Evolutionary conservation across 2,797 vertebrate genomes (phyloP), one percentile per base, ranked within the genome.

Genomic region (Channa striata): DNA sequence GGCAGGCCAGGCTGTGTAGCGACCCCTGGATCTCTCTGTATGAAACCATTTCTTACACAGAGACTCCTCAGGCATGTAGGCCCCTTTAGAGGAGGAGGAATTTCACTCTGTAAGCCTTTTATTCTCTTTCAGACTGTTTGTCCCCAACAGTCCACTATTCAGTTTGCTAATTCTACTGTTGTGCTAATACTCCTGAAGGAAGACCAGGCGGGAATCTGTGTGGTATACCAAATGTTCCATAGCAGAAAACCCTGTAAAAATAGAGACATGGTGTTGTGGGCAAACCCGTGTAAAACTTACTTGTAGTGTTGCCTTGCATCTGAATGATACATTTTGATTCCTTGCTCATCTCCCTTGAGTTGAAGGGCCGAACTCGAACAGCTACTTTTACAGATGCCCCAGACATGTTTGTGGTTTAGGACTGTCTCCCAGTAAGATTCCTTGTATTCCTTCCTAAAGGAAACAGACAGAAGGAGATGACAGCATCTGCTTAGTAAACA

Each of bases 291-390:
- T 36, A 33, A 6, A 50, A 97, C 98, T 99, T 94, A 99, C 98
- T 98, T 87, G 98, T 99, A 11, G 96, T 96, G 90, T 96, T 99
- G 91, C 98, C 98, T 91, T 99, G 98, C 98, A 99, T 99, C 93
- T 99, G 98, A 89, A 99, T 99, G 89, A 99, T 99, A 91, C 98
- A 99, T 93, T 98, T 98, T 68, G 98, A 98, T 0, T 99, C 98
- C 84, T 98, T 99, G 95, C 96, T 87, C 66, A 85, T 96, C 86
- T 99, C 98, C 78, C 98, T 95, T 64, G 97, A 95, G 76, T 99
- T 99, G 93, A 99, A 99, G 81, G 98, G 98, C 57, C 98, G 94
- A 51, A 99, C 98, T 43, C 98, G 95, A 57, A 99, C 98, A 42
- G 97, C 97, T 71, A 99, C 98, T 94, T 99, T 99, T 82, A 99